These are phyloP conservation scores for Apostichopus leukothele DNA, from an alignment of 53 echinoderm and acorn worm species.

Conservation along the genomic window DNA sequence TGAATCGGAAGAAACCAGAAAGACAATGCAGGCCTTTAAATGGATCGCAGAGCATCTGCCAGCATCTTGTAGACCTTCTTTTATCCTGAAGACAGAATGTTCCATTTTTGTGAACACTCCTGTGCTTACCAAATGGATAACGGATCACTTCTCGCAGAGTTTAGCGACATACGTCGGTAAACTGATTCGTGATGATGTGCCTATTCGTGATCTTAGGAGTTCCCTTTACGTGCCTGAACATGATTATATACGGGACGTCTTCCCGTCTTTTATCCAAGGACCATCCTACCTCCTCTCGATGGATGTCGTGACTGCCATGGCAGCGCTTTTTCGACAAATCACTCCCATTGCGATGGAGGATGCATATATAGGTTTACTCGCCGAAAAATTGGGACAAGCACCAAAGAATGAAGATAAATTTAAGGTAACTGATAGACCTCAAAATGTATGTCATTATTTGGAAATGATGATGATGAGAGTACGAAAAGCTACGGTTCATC, in stretches of 20 bases:
- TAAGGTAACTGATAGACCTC: conserved; percentile 65
- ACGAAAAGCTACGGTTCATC: conserved; percentile 50
- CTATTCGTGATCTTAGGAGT: conserved; percentile 64
- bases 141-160: conserved; percentile 31
- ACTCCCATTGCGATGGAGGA: conserved; percentile 94
- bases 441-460: conserved; percentile 79
- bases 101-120: conserved; percentile 79
- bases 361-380: conserved; percentile 85
- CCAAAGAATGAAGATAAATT: conserved; percentile 75
- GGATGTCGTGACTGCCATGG: conserved; percentile 75
- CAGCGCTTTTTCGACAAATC: conserved; percentile 49
- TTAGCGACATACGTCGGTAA: conserved; percentile 72
- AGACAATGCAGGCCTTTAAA: conserved; percentile 72
- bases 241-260: conserved; percentile 63
- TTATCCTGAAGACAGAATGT: conserved; percentile 69
- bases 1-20: conserved; percentile 75
- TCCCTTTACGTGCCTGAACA: conserved; percentile 67
- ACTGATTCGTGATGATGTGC: conserved; percentile 67
- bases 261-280: conserved; percentile 69
- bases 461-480: conserved; percentile 58
- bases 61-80: conserved; percentile 57
- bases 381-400: conserved; percentile 49
- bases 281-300: conserved; percentile 77
- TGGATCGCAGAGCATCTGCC: conserved; percentile 58
- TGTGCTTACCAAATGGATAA: conserved; percentile 65